These are phyloP conservation scores for Drosophila formosana DNA, from an alignment of 2,888 invertebrate species.

Conservation along the genomic window DNA sequence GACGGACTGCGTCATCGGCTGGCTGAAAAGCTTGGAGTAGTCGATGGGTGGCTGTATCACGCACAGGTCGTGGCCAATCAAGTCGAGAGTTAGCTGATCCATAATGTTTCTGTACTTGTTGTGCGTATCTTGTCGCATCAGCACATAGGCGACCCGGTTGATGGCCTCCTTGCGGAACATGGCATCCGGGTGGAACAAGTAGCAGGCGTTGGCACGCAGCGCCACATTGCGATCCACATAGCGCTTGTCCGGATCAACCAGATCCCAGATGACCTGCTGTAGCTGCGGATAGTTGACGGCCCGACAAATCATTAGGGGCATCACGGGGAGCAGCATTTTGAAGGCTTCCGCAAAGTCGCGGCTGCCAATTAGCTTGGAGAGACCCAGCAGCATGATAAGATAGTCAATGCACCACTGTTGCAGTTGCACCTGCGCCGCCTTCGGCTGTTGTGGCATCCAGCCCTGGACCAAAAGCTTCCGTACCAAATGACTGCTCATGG, in stretches of 20 bases:
- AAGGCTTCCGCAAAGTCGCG: constrained; percentile 70
- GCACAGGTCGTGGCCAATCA: constrained; percentile 77
- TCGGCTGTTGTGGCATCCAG: constrained; percentile 25
- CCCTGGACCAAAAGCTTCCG: constrained; percentile 64
- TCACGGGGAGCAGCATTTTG: constrained; percentile 74
- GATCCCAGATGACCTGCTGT: constrained; percentile 59
- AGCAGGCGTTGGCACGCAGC: constrained; percentile 79
- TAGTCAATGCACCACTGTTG: constrained; percentile 72
- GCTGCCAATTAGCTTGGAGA: constrained; percentile 56
- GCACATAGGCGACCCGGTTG: constrained; percentile 70
- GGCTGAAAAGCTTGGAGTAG: constrained; percentile 69
- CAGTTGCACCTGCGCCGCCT: constrained; percentile 30
- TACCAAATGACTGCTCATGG: constrained; percentile 75
- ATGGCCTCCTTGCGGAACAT: constrained; percentile 74
- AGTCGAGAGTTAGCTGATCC: constrained; percentile 62
- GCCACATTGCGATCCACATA: constrained; percentile 60
- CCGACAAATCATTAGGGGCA: constrained; percentile 70
- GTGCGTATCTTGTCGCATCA: constrained; percentile 59
- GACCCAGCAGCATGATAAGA: constrained; percentile 76
- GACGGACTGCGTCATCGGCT: constrained; percentile 22
- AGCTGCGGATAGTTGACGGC: constrained; percentile 31
- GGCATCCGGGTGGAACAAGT: constrained; percentile 74
- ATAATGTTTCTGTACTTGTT: constrained; percentile 66
- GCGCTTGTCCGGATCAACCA: constrained; percentile 77
- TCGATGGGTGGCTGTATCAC: constrained; percentile 61